Percentiles rank a stretch among this genome's conserved stretches.
phyloP scores from a whole-genome alignment of 2,113 vertebrate genomes.

The Prinia subflava region DNA sequence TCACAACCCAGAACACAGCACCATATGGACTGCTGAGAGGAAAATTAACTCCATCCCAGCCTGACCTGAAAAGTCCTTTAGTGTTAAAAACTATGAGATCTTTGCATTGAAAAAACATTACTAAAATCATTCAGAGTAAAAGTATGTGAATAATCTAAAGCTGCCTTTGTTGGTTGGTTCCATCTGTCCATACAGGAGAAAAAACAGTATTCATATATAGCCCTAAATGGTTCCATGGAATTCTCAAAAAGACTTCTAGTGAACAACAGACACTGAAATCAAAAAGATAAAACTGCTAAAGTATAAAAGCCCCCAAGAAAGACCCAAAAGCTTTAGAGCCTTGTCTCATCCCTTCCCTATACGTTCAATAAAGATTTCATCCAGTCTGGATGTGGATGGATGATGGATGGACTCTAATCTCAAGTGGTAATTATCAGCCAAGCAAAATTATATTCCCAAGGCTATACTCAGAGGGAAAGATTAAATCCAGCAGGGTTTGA shows the following conservation, averaged over 20 bases:
- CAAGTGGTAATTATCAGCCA: neutral
- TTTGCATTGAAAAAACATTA: neutral
- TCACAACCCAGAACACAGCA: neutral
- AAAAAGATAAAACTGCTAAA: neutral
- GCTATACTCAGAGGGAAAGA: neutral
- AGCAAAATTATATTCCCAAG: neutral
- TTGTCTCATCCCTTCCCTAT: neutral
- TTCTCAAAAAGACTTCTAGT: neutral
- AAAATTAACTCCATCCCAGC: neutral
- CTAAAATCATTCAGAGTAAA: neutral
- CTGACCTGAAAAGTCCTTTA: slow-evolving; percentile 12
- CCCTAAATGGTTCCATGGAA: neutral
- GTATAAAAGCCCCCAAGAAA: neutral
- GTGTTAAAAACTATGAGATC: neutral
- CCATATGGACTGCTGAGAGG: slow-evolving; percentile 25
- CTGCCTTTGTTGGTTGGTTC: neutral
- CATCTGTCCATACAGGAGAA: neutral
- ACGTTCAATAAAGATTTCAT: neutral
- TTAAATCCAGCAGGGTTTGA: neutral
- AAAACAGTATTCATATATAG: neutral
- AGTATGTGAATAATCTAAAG: neutral
- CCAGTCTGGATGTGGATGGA: neutral
- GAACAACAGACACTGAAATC: neutral
- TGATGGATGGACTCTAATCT: neutral
- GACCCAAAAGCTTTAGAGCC: neutral